A percentile compares a stretch with the other conserved stretches of the same genome.
These are phyloP conservation scores for Solen grandis DNA, from an alignment of 1,140 invertebrate genomes.

Conservation along the genomic window DNA sequence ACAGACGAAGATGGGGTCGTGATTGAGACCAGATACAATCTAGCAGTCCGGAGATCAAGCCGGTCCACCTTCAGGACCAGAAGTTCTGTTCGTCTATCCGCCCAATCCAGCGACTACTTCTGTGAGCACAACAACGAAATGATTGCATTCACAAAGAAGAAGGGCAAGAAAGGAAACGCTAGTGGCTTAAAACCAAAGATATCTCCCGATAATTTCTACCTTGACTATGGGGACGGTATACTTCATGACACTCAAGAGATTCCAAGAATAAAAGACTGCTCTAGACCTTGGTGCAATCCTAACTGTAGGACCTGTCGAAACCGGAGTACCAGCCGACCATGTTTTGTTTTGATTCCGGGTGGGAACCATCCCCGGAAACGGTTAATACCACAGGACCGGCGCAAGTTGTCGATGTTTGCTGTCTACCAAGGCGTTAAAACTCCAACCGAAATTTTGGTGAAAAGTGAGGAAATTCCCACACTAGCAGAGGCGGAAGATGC, in stretches of 20 bases:
- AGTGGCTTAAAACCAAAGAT: not conserved
- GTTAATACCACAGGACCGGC: constrained; percentile 11
- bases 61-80: constrained; percentile 36
- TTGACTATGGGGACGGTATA: constrained; percentile 44
- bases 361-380: constrained; percentile 3
- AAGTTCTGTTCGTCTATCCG: constrained; percentile 19
- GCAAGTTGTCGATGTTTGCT: constrained; percentile 3
- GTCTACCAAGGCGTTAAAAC: not conserved
- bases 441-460: not conserved
- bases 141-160: not conserved
- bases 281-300: constrained; percentile 44
- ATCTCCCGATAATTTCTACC: constrained; percentile 8
- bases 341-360: constrained; percentile 36
- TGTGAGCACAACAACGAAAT: constrained; percentile 15
- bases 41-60: constrained; percentile 37
- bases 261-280: constrained; percentile 39
- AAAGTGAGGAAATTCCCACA: not conserved
- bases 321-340: constrained; percentile 8
- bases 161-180: not conserved
- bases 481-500: not conserved
- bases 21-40: constrained; percentile 17
- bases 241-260: constrained; percentile 39
- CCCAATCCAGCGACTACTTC: not conserved
- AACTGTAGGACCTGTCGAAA: constrained; percentile 44
- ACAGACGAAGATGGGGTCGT: not conserved